Evolutionary conservation across 2,888 invertebrate species (phyloP).

Genomic region (Willowsia nigromaculata): DNA sequence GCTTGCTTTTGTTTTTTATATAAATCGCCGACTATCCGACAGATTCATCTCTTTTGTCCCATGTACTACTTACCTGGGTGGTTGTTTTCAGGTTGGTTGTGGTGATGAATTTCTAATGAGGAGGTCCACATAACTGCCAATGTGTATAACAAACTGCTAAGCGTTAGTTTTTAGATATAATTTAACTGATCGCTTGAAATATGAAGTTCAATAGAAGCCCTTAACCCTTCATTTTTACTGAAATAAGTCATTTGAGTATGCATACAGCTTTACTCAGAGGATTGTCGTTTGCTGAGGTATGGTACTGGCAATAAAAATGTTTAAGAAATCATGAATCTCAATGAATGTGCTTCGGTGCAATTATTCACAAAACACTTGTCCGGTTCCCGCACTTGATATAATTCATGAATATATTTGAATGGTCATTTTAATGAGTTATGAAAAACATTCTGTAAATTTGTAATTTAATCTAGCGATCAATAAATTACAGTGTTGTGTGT

Average conservation of each 20-base stretch:
- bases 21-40: background rate
- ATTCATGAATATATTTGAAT: background rate
- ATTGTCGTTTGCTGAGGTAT: too few relatives aligned
- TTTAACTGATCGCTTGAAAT: too few relatives aligned
- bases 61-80: slow-evolving; percentile 44
- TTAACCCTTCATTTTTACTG: too few relatives aligned
- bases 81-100: slow-evolving; percentile 32
- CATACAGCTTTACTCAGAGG: too few relatives aligned
- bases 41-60: background rate
- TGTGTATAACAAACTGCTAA: background rate
- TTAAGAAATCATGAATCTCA: too few relatives aligned
- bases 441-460: slow-evolving; percentile 27
- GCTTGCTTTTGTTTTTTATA: background rate
- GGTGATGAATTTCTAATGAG: slow-evolving; percentile 64
- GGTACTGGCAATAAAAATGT: too few relatives aligned
- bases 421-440: background rate
- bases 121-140: background rate
- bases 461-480: slow-evolving; percentile 34
- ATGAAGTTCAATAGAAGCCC: too few relatives aligned
- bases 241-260: too few relatives aligned
- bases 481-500: slow-evolving; percentile 4
- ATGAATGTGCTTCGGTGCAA: background rate
- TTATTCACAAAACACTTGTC: background rate
- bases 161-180: background rate
- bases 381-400: background rate